Evolutionary conservation across 2,888 invertebrate genomes (phyloP).

Genomic region (Chloromyia formosa): DNA sequence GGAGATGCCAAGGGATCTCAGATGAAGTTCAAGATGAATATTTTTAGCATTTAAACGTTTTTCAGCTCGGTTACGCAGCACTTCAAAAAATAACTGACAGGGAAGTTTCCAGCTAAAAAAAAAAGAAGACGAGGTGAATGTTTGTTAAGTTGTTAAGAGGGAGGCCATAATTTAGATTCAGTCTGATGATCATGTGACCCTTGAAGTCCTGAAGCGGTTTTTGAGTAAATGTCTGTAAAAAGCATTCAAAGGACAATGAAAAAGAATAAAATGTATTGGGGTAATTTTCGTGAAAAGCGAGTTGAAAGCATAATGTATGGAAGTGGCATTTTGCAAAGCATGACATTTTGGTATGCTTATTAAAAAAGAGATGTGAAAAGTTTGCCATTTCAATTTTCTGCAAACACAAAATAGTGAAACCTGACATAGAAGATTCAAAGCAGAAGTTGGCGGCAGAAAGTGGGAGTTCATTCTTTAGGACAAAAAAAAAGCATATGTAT

Average conservation of each 20-base stretch:
- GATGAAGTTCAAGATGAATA: not conserved
- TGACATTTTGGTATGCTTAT: no score
- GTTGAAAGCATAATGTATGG: no score
- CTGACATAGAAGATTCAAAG: no score
- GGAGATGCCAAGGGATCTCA: not conserved
- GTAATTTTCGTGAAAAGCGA: no score
- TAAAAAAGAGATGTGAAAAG: no score
- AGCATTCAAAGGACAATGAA: conserved; percentile 9
- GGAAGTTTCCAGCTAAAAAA: conserved; percentile 8
- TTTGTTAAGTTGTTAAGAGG: not conserved
- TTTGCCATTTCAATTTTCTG: no score
- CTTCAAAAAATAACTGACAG: not conserved
- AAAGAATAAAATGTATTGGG: not conserved
- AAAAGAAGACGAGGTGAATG: not conserved
- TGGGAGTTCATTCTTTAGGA: no score
- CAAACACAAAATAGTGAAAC: no score
- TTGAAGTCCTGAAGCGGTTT: conserved; percentile 9
- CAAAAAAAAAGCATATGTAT: no score
- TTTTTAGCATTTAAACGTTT: conserved; percentile 32
- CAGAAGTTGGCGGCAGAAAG: no score
- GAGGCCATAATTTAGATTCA: conserved; percentile 11
- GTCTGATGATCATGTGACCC: conserved; percentile 38
- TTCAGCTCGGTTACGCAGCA: conserved; percentile 12
- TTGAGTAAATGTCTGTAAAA: conserved; percentile 18
- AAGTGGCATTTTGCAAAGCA: no score